Percentiles rank a stretch among this genome's conserved stretches.
phyloP scores from a whole-genome alignment of 2,888 invertebrate genomes.

The Pristionchus mayeri region DNA sequence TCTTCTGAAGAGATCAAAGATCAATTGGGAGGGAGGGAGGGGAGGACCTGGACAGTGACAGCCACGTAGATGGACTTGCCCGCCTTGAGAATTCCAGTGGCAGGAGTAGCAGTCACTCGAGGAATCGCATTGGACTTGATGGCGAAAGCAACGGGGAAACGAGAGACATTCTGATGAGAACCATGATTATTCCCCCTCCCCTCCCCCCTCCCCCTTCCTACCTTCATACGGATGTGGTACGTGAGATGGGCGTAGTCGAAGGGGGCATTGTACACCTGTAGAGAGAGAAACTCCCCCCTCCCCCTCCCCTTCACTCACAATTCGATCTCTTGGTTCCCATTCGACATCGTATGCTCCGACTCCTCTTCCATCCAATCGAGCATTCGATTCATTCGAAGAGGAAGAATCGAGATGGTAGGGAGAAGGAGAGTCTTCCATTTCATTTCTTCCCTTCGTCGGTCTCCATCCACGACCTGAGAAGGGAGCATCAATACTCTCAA shows the following conservation, averaged over 20 bases:
- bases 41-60: slow-evolving; percentile 55
- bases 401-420: not conserved
- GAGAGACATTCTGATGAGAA: slow-evolving; percentile 51
- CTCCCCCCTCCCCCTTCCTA: too few species aligned
- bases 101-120: slow-evolving; percentile 54
- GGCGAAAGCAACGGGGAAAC: slow-evolving; percentile 53
- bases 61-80: slow-evolving; percentile 50
- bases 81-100: slow-evolving; percentile 54
- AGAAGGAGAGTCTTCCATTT: slow-evolving; percentile 30
- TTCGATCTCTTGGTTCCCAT: slow-evolving; percentile 49
- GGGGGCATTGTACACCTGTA: slow-evolving; percentile 56
- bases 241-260: slow-evolving; percentile 54
- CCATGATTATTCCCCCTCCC: too few species aligned
- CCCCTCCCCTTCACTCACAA: slow-evolving; percentile 47
- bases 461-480: not conserved
- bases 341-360: slow-evolving; percentile 52
- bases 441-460: not conserved
- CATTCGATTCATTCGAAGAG: slow-evolving; percentile 20
- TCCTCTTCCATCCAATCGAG: slow-evolving; percentile 29
- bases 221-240: slow-evolving; percentile 54
- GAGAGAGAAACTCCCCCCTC: not conserved
- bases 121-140: slow-evolving; percentile 61
- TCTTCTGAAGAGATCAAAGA: slow-evolving; percentile 39
- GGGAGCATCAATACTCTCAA: slow-evolving; percentile 1
- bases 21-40: not conserved